These are phyloP conservation scores for Schizaphis graminum DNA, from an alignment of 2,888 invertebrate genomes.

Conservation along the genomic window DNA sequence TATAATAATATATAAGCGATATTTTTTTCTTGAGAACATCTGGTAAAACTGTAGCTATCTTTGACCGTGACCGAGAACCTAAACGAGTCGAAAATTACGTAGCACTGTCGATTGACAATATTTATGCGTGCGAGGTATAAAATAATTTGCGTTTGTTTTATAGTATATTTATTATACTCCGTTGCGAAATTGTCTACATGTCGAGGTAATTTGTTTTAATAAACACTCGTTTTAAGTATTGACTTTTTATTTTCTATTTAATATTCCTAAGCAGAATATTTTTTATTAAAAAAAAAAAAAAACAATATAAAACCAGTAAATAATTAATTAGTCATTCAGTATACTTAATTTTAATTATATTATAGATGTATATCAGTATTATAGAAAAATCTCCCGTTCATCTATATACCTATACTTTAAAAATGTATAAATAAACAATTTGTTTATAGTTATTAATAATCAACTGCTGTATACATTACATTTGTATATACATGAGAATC, in stretches of 20 bases:
- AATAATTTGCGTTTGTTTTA: not conserved
- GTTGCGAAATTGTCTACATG: not conserved
- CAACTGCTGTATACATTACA: not conserved
- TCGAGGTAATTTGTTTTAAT: not conserved
- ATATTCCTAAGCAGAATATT: not conserved
- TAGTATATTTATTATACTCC: not conserved
- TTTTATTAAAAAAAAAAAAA: not conserved
- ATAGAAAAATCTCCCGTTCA: not conserved
- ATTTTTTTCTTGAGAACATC: not conserved
- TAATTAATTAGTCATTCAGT: not conserved
- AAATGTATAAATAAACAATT: not conserved
- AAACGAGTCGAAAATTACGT: not conserved
- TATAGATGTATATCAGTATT: not conserved
- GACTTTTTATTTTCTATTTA: not conserved
- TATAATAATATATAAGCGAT: not conserved
- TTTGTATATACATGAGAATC: not conserved
- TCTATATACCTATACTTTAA: not conserved
- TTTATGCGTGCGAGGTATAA: not conserved
- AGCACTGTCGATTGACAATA: not conserved
- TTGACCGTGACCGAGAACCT: not conserved
- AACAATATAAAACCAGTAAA: not conserved
- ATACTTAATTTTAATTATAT: not conserved
- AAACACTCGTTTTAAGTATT: not conserved
- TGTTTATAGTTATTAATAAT: too few species aligned
- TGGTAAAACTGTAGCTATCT: not conserved